Evolutionary conservation across 2,113 vertebrate genomes (phyloP).

Genomic region (Typhlomys cinereus): DNA sequence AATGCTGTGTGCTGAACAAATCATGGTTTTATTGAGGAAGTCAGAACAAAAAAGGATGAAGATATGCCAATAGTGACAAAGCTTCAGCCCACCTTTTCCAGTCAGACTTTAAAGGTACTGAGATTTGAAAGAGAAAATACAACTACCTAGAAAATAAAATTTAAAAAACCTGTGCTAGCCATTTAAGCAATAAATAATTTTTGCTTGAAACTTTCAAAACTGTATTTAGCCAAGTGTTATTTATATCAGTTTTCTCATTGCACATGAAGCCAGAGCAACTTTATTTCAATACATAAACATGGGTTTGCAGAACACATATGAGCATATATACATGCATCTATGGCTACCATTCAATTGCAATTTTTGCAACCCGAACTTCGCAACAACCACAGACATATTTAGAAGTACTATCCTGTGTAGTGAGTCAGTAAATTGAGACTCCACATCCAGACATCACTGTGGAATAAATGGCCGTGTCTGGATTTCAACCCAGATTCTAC

Average conservation of each 20-base stretch:
- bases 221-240: neutral
- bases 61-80: neutral
- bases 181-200: neutral
- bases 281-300: neutral
- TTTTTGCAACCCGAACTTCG: neutral
- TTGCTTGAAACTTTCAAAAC: neutral
- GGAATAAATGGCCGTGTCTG: neutral
- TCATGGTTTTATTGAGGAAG: neutral
- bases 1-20: rapidly evolving
- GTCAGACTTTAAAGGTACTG: neutral
- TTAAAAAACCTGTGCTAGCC: neutral
- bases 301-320: neutral
- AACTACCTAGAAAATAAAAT: neutral
- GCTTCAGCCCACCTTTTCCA: neutral
- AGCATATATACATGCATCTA: no score
- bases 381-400: neutral
- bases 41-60: neutral
- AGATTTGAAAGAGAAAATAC: neutral
- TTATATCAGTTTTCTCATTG: neutral
- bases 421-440: neutral
- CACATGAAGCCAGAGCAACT: neutral
- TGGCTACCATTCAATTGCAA: neutral
- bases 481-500: neutral
- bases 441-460: neutral
- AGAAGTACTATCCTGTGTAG: neutral